Conservation (phyloP, 2,888 invertebrate genomes). For the Melipona bicolor region DNA sequence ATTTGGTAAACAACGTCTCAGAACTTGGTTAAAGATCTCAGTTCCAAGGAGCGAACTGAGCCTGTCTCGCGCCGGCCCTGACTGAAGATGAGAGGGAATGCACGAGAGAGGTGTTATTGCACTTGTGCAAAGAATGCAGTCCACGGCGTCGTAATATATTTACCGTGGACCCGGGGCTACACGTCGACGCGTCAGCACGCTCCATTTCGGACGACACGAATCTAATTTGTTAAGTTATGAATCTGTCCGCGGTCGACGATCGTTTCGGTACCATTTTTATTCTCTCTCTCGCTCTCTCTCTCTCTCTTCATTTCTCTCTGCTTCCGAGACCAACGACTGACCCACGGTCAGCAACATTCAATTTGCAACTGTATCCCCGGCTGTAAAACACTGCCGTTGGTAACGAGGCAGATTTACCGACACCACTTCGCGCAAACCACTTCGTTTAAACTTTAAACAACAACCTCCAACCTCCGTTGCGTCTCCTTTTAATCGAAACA, state of each 20-base stretch:
- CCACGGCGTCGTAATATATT: constrained; percentile 70
- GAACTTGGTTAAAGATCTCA: background rate
- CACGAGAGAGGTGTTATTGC: constrained; percentile 66
- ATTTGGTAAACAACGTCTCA: background rate
- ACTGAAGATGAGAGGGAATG: constrained; percentile 3
- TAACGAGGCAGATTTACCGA: constrained; percentile 60
- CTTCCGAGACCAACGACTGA: background rate
- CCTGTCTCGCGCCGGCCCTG: background rate
- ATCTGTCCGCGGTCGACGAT: constrained; percentile 58
- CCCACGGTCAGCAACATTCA: constrained; percentile 56
- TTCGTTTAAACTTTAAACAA: background rate
- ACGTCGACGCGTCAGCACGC: constrained; percentile 62
- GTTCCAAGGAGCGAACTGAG: background rate
- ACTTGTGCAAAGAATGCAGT: constrained; percentile 71
- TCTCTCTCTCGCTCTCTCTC: background rate
- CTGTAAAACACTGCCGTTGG: constrained; percentile 50
- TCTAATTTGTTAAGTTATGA: constrained; percentile 73
- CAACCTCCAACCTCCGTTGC: background rate
- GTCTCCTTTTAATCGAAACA: background rate
- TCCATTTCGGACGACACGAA: constrained; percentile 56
- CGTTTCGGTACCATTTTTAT: constrained; percentile 36
- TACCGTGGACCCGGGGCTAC: constrained; percentile 49
- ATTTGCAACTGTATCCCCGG: constrained; percentile 64
- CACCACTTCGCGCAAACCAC: constrained; percentile 11
- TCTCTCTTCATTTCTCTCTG: background rate